Evolutionary conservation across 2,113 vertebrate genomes (phyloP).

Genomic region (Macquaria ambigua): DNA sequence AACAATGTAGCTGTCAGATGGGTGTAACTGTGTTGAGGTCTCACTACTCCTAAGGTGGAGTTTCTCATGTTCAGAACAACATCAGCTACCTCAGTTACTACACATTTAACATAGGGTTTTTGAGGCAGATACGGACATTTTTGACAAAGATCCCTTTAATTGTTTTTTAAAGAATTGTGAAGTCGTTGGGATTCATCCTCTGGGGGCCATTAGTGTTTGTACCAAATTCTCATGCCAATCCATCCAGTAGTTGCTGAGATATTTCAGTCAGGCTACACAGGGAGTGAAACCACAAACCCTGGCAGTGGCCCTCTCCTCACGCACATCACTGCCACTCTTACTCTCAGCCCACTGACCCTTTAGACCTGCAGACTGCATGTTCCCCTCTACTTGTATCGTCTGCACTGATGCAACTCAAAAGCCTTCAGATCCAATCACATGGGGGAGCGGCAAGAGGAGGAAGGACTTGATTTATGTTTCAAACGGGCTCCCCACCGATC

Average conservation of each 20-base stretch:
- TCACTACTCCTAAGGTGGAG: neutral
- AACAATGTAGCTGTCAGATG: neutral
- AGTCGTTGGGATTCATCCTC: too few relatives aligned
- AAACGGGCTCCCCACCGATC: neutral
- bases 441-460: neutral
- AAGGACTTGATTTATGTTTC: slow-evolving; percentile 1
- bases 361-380: neutral
- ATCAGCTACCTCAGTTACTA: neutral
- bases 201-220: neutral
- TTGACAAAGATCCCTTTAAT: neutral
- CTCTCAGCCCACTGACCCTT: neutral
- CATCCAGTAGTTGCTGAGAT: neutral
- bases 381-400: slow-evolving; percentile 27
- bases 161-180: too few relatives aligned
- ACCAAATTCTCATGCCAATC: neutral
- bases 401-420: slow-evolving; percentile 10
- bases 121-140: neutral
- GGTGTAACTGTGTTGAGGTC: neutral
- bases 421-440: neutral
- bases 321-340: neutral
- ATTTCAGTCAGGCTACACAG: neutral
- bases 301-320: neutral
- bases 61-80: neutral
- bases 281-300: neutral
- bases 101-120: neutral